Evolutionary conservation across 2,888 invertebrate species (phyloP).

Genomic region (Latrodectus elegans): DNA sequence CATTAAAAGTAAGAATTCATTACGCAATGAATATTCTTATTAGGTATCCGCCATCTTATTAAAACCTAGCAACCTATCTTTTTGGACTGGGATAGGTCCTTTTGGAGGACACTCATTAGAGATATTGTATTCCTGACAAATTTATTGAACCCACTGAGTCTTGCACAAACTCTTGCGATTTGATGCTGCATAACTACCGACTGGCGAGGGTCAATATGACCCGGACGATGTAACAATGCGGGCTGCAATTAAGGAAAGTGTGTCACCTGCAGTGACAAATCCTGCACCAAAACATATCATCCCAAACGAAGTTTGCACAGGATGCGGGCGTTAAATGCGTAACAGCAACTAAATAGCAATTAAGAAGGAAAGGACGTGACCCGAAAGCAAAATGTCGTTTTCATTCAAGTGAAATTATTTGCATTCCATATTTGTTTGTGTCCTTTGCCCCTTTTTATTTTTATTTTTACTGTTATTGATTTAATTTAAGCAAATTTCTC

Average conservation of each 20-base stretch:
- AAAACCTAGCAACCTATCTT: too few relatives aligned
- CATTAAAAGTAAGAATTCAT: too few relatives aligned
- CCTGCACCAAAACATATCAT: not conserved
- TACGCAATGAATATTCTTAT: too few relatives aligned
- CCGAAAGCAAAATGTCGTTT: not conserved
- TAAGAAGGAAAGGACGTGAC: not conserved
- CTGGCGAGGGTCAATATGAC: slow-evolving; percentile 32
- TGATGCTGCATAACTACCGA: too few relatives aligned
- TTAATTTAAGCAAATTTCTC: too few relatives aligned
- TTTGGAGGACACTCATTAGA: too few relatives aligned
- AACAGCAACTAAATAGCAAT: not conserved
- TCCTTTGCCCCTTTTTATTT: not conserved
- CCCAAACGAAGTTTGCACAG: not conserved
- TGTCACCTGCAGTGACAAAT: slow-evolving; percentile 21
- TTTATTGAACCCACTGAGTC: too few relatives aligned
- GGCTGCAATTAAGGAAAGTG: slow-evolving; percentile 51
- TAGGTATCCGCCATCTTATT: too few relatives aligned
- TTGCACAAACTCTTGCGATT: too few relatives aligned
- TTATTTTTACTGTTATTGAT: not conserved
- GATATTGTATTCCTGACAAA: too few relatives aligned
- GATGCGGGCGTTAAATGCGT: not conserved
- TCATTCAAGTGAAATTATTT: not conserved
- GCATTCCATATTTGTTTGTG: not conserved
- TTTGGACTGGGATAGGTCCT: too few relatives aligned
- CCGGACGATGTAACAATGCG: slow-evolving; percentile 28